phyloP scores from a whole-genome alignment of 1,140 invertebrate genomes.

The Drosophila sucinea region DNA sequence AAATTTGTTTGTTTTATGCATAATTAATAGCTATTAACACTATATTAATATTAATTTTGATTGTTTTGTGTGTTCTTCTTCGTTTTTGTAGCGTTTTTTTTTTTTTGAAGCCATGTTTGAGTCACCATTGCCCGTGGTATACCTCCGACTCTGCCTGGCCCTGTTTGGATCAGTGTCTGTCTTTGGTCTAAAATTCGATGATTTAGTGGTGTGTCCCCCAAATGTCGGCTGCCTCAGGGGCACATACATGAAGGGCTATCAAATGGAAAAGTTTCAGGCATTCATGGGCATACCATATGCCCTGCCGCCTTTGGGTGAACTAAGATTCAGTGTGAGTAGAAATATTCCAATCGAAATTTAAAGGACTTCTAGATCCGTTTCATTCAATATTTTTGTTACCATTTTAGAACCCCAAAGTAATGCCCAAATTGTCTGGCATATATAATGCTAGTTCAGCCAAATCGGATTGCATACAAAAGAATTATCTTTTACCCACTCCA shows the following conservation, averaged over 20 bases:
- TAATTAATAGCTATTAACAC: conserved; percentile 53
- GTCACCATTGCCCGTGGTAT: conserved; percentile 8
- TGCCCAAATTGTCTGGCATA: conserved; percentile 52
- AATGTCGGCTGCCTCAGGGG: conserved; percentile 66
- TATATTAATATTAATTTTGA: conserved; percentile 25
- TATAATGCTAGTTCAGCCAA: conserved; percentile 64
- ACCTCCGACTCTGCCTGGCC: conserved; percentile 17
- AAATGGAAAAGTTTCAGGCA: conserved; percentile 65
- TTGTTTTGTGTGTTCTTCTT: conserved; percentile 4
- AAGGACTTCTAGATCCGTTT: background rate
- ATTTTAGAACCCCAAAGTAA: conserved; percentile 67
- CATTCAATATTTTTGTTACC: background rate
- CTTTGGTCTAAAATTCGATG: conserved; percentile 23
- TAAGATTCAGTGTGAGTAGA: conserved; percentile 70
- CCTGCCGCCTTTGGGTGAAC: conserved; percentile 65
- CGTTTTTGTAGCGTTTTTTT: too few relatives aligned
- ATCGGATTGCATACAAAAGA: conserved; percentile 78
- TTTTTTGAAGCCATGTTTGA: background rate
- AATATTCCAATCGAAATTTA: background rate
- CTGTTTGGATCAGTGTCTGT: background rate
- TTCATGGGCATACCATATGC: conserved; percentile 80
- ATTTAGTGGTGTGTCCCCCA: conserved; percentile 52
- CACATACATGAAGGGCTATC: conserved; percentile 57
- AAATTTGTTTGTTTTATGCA: conserved; percentile 31
- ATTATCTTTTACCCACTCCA: conserved; percentile 71